phyloP scores from a whole-genome alignment of 2,797 vertebrate genomes.

The Momotus momota region DNA sequence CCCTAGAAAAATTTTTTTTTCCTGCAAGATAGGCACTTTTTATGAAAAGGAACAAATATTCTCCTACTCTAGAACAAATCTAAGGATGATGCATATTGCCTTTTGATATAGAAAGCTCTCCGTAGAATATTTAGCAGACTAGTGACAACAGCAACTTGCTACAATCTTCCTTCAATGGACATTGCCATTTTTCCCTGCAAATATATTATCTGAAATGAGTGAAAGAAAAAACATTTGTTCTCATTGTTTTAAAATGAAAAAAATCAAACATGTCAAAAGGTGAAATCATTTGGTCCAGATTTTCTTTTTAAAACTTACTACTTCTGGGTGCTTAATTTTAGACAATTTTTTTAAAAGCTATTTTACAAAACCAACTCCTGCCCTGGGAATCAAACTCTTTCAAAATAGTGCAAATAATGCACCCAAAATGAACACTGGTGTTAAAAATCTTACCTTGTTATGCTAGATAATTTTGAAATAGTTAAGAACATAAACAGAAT shows the following conservation, averaged over 20 bases:
- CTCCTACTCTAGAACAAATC: neutral
- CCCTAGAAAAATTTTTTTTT: neutral
- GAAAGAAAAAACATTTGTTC: neutral
- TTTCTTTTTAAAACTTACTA: neutral
- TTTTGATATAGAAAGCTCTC: neutral
- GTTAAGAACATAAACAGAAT: neutral
- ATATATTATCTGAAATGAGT: neutral
- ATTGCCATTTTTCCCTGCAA: neutral
- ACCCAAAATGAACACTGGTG: rapidly evolving
- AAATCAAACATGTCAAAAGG: neutral
- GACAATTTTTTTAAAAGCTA: neutral
- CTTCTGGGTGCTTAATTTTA: neutral
- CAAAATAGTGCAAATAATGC: rapidly evolving
- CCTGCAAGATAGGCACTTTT: neutral
- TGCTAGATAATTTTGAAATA: neutral
- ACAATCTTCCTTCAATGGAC: neutral
- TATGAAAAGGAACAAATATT: neutral
- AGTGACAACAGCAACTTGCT: neutral
- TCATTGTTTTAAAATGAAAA: neutral
- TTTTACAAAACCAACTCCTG: neutral
- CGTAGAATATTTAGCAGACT: neutral
- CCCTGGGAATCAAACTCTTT: neutral
- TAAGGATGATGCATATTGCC: neutral
- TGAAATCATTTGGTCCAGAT: neutral
- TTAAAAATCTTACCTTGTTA: neutral